Base-by-base conservation (phyloP, 2,888 invertebrate species). In the Zaprionus obscuricornis region DNA sequence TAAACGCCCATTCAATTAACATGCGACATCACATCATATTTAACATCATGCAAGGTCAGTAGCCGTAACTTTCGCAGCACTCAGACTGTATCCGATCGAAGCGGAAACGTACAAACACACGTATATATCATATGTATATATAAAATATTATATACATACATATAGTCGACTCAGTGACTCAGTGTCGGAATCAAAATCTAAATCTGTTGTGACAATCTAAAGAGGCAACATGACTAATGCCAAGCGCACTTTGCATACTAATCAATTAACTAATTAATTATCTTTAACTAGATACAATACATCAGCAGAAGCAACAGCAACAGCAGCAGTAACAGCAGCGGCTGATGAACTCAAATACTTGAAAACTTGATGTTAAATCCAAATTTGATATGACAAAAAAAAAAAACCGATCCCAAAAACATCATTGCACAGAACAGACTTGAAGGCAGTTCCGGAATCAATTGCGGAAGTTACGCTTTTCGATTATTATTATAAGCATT, bases 31-130 rank as follows among this genome's bases (percentile, higher is more conserved):
- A 52, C 57, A n/a, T n/a, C 43, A 42, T 65, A 50, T 63, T 60
- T 85, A 79, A 82, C 85, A 82, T 66, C 67, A 56, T 8, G 42
- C 78, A 85, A 85, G 79, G 85, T 81, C 70, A 59, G 56, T 59
- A 26, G 37, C 36, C 66, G 50, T 58, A 45, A 40, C 34, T 55
- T 29, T 40, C 34, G 52, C 10, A 34, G 39, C 34, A 13, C 37
- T 52, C 29, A 51, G 26, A 26, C n/a, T 2, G 26, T 24, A n/a
- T n/a, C n/a, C n/a, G n/a, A n/a, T n/a, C n/a, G n/a, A n/a, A n/a
- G n/a, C n/a, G n/a, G n/a, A n/a, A n/a, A n/a, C n/a, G n/a, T n/a
- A n/a, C n/a, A n/a, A n/a, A n/a, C n/a, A n/a, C n/a, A n/a, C n/a
- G n/a, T n/a, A n/a, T n/a, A n/a, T n/a, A n/a, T n/a, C n/a, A n/a